phyloP scores from a whole-genome alignment of 2,888 invertebrate genomes.

The Phyllotreta striolata region DNA sequence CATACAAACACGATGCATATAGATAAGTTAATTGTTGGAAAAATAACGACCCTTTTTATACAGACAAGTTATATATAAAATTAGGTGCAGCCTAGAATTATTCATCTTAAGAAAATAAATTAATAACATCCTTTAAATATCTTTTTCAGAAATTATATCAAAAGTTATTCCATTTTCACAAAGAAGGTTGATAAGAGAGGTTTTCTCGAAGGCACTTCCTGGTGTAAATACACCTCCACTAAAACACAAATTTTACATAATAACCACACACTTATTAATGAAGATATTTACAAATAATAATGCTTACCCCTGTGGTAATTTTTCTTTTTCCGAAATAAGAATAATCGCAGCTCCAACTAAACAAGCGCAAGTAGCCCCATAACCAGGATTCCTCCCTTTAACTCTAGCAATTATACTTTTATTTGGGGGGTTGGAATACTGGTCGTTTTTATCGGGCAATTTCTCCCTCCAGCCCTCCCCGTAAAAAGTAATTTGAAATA shows the following conservation, averaged over 20 bases:
- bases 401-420: slow-evolving; percentile 74
- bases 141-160: slow-evolving; percentile 62
- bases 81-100: too few relatives aligned
- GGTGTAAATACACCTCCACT: slow-evolving; percentile 88
- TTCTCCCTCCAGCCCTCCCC: slow-evolving; percentile 83
- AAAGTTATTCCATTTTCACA: slow-evolving; percentile 77
- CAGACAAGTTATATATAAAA: too few relatives aligned
- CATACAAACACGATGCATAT: too few relatives aligned
- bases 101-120: too few relatives aligned
- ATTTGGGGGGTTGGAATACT: slow-evolving; percentile 64
- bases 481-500: slow-evolving; percentile 74
- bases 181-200: slow-evolving; percentile 78
- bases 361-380: slow-evolving; percentile 80
- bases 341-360: slow-evolving; percentile 78
- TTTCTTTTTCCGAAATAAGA: slow-evolving; percentile 76
- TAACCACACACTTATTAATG: background rate
- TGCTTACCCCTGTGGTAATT: slow-evolving; percentile 71
- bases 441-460: slow-evolving; percentile 65
- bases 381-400: slow-evolving; percentile 76
- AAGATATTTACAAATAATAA: background rate
- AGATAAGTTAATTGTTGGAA: too few relatives aligned
- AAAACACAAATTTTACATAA: slow-evolving; percentile 21
- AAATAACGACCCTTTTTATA: too few relatives aligned
- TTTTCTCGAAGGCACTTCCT: slow-evolving; percentile 84
- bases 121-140: too few relatives aligned